Conservation (phyloP, 2,113 vertebrate genomes). For the Eurystomus gularis region DNA sequence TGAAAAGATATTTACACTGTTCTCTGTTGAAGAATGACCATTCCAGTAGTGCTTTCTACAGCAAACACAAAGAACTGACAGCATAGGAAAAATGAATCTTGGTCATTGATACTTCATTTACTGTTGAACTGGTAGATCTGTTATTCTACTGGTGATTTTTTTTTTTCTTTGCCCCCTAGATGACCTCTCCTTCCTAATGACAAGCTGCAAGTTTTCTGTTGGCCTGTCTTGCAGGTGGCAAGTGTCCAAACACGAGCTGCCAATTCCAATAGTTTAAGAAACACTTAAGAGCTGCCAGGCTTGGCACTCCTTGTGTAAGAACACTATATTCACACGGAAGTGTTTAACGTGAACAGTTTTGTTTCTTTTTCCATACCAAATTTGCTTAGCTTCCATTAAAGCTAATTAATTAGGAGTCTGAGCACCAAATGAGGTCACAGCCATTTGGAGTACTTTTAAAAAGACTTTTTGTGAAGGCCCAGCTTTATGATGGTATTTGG, state of each 20-base stretch:
- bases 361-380: neutral
- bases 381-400: neutral
- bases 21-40: neutral
- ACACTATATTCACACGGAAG: neutral
- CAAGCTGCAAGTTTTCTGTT: conserved; percentile 1
- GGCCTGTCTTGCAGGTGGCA: neutral
- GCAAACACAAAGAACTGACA: neutral
- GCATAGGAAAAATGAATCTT: neutral
- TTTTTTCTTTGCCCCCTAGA: neutral
- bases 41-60: neutral
- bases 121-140: neutral
- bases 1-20: neutral
- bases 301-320: neutral
- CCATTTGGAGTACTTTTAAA: neutral
- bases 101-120: neutral
- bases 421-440: neutral
- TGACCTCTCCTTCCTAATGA: neutral
- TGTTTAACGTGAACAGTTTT: neutral
- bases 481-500: neutral
- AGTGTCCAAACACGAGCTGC: neutral
- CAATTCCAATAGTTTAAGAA: neutral
- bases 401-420: neutral
- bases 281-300: neutral
- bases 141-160: neutral
- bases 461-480: neutral